Conservation (phyloP, 2,888 invertebrate genomes). For the Stomorhina lunata region DNA sequence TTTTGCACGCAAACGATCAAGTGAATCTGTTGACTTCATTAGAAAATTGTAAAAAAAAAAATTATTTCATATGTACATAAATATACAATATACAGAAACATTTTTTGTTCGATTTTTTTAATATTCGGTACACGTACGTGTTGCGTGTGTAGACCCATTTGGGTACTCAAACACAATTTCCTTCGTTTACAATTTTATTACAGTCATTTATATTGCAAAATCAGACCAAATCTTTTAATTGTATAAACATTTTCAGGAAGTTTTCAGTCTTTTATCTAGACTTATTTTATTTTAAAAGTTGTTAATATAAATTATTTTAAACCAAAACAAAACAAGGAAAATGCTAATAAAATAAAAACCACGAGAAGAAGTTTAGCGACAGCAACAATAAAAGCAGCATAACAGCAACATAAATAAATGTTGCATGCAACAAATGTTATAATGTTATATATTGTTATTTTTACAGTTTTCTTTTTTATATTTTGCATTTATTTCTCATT, state of each 20-base stretch:
- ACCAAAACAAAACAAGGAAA: neutral
- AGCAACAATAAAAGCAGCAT: neutral
- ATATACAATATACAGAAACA: no score
- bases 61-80: no score
- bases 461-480: neutral
- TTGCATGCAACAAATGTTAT: slow-evolving; percentile 47
- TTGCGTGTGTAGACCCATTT: no score
- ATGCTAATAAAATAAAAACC: neutral
- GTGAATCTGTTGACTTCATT: no score
- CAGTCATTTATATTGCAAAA: no score
- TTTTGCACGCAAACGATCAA: no score
- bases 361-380: neutral
- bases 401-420: slow-evolving; percentile 12
- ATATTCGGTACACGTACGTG: no score
- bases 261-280: neutral
- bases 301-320: neutral
- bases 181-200: no score
- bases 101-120: no score
- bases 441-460: slow-evolving; percentile 24
- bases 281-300: neutral
- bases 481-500: neutral
- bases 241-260: neutral
- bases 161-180: no score
- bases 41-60: no score
- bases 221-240: neutral